Percentiles rank a stretch among this genome's conserved stretches.
These are phyloP conservation scores for Premnoplex brunnescens DNA, from an alignment of 2,797 vertebrate species.

Conservation along the genomic window DNA sequence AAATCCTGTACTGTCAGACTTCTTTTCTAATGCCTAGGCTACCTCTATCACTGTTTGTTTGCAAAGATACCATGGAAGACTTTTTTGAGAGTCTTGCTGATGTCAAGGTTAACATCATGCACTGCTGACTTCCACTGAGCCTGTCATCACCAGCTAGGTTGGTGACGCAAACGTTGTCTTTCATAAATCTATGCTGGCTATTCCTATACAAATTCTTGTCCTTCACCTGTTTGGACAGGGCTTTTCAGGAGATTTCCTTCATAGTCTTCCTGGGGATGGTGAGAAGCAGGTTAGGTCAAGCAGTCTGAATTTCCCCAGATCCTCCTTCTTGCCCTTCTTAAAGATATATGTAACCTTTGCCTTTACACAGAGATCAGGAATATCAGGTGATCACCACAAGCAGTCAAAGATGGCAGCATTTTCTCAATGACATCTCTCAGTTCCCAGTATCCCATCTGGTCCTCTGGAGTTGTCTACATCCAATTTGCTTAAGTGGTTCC, in stretches of 20 bases:
- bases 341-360: neutral
- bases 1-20: neutral
- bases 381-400: neutral
- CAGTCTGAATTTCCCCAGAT: neutral
- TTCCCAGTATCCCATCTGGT: neutral
- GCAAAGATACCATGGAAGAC: neutral
- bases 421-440: neutral
- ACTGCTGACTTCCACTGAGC: neutral
- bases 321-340: neutral
- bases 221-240: neutral
- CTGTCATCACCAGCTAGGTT: neutral
- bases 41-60: neutral
- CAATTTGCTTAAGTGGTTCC: neutral
- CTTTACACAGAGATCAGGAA: neutral
- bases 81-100: neutral
- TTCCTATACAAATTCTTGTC: neutral
- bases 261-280: neutral
- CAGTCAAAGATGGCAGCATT: neutral
- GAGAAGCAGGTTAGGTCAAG: neutral
- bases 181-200: neutral
- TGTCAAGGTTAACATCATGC: neutral
- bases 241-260: neutral
- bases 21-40: neutral
- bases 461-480: neutral
- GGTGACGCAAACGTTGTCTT: neutral